Percentiles rank a stretch among this genome's conserved stretches.
Evolutionary conservation across 2,888 invertebrate species (phyloP).

Genomic region (Gandaritis pyraliata): DNA sequence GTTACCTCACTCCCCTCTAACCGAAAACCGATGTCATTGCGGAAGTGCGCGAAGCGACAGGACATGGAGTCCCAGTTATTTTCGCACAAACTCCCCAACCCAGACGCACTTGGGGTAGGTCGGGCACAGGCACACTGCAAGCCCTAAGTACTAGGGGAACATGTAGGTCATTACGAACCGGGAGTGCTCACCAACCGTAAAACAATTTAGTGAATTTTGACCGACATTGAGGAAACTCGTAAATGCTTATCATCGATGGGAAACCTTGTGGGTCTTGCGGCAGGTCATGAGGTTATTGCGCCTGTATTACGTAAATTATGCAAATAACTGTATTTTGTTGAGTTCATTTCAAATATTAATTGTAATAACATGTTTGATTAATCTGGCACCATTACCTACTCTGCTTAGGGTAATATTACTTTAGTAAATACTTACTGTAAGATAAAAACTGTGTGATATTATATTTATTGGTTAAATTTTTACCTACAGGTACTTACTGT

Average conservation of each 20-base stretch:
- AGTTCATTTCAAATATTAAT: constrained; percentile 24
- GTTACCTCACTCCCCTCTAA: constrained; percentile 3
- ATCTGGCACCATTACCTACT: constrained; percentile 3
- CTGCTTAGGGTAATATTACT: too few relatives aligned
- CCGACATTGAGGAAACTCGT: constrained; percentile 44
- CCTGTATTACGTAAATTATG: constrained; percentile 58
- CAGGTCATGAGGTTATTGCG: constrained; percentile 74
- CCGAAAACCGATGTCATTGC: constrained; percentile 33
- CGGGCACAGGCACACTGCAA: constrained; percentile 76
- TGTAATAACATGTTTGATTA: constrained; percentile 13
- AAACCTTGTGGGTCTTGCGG: constrained; percentile 63
- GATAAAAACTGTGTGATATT: too few relatives aligned
- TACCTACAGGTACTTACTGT: too few relatives aligned
- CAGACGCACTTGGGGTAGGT: constrained; percentile 73
- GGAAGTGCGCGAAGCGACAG: constrained; percentile 58
- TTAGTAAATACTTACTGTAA: too few relatives aligned
- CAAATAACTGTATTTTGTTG: constrained; percentile 43
- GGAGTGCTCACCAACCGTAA: constrained; percentile 47
- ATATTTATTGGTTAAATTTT: too few relatives aligned
- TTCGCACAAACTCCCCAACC: constrained; percentile 66
- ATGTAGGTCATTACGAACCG: constrained; percentile 77
- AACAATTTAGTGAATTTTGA: constrained; percentile 47
- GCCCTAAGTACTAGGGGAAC: constrained; percentile 76
- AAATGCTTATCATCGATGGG: constrained; percentile 61
- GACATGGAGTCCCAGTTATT: constrained; percentile 70